phyloP scores from a whole-genome alignment of 2,113 vertebrate genomes.

The Zosterops borbonicus region DNA sequence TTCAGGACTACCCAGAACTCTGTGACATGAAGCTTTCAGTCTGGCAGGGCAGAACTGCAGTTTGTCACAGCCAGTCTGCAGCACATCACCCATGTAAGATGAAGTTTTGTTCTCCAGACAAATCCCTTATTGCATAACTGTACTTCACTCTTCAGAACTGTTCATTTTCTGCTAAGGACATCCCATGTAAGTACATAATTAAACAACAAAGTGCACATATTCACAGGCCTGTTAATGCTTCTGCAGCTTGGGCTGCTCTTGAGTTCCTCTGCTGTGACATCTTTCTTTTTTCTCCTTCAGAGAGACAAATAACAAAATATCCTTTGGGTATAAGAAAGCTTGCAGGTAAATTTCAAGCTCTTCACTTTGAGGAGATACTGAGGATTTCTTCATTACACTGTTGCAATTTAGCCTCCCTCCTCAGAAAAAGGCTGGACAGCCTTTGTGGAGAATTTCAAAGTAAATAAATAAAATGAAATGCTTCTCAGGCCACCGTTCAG shows the following conservation, averaged over 20 bases:
- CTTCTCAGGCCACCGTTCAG: background rate
- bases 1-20: background rate
- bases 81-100: background rate
- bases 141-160: background rate
- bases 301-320: background rate
- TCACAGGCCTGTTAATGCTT: background rate
- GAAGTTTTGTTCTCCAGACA: background rate
- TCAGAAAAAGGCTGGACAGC: background rate
- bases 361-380: background rate
- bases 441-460: background rate
- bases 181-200: background rate
- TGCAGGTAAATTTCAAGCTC: background rate
- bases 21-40: background rate
- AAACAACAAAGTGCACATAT: background rate
- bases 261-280: background rate
- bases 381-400: background rate
- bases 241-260: background rate
- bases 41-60: background rate
- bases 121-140: background rate
- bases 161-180: background rate
- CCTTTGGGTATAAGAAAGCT: background rate
- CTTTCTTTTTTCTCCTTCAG: background rate
- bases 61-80: background rate
- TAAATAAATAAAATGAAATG: constrained; percentile 14
- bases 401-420: background rate